These are phyloP conservation scores for Dinocampus coccinellae DNA, from an alignment of 2,888 invertebrate species.

Conservation along the genomic window DNA sequence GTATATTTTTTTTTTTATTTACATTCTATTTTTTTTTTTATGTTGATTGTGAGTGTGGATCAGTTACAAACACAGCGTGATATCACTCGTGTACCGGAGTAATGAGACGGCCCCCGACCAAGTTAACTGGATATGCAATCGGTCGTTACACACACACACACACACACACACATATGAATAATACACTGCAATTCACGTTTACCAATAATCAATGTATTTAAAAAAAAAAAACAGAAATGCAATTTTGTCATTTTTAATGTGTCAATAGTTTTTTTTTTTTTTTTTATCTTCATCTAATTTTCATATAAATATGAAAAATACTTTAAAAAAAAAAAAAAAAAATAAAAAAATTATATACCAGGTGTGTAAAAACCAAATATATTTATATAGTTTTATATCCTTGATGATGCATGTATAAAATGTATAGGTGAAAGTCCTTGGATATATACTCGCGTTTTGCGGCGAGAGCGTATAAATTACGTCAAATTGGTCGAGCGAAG, in stretches of 20 bases:
- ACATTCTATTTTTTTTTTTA: constrained; percentile 13
- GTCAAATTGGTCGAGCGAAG: constrained; percentile 30
- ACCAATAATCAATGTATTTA: no score
- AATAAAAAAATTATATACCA: neutral
- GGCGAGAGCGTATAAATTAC: constrained; percentile 30
- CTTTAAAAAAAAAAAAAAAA: no score
- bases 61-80: constrained; percentile 65
- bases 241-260: neutral
- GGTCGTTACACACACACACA: constrained; percentile 53
- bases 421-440: constrained; percentile 24
- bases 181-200: no score
- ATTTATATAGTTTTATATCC: neutral
- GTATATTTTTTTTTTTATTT: neutral
- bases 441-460: neutral
- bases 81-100: constrained; percentile 62
- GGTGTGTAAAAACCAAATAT: neutral
- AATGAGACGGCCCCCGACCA: constrained; percentile 70
- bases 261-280: neutral
- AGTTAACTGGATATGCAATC: constrained; percentile 62
- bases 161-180: constrained; percentile 38
- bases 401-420: constrained; percentile 9
- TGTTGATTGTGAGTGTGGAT: no score
- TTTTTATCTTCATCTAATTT: neutral
- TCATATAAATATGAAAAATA: no score
- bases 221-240: constrained; percentile 21